Evolutionary conservation across 2,888 invertebrate genomes (phyloP), one percentile per base, ranked within the genome.

Genomic region (Xestoiulus laeticollis): DNA sequence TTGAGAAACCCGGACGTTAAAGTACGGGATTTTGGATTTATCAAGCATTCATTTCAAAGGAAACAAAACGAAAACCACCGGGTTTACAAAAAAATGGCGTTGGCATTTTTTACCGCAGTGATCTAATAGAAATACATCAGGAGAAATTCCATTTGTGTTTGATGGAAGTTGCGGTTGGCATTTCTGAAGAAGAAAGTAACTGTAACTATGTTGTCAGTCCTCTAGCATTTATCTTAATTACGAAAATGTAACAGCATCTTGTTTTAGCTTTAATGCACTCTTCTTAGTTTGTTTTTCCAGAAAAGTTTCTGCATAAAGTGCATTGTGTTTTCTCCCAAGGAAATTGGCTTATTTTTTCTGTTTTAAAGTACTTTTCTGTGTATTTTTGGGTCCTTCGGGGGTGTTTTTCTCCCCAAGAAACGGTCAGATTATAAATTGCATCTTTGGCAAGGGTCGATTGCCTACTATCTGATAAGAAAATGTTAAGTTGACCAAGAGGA

Each of bases 331-430:
- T 32, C 78, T 30, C 78, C 30, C 78, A 78, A 16, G 78, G 78
- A 78, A 68, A 78, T 30, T 32, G 78, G 16, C 30, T 30, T 16
- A 19, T 78, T 78, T 78, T 78, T 78, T 12, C 68, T 30, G 78
- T 78, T 78, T 78, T 32, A 78, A 78, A 78, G 78, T 78, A 78
- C 78, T 78, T 78, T 78, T 78, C 78, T 78, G 26, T 32, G 78
- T 78, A 78, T 78, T 78, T 78, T 78, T 16, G 0, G 38, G 30
- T 30, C 30, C 78, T 26, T 32, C 1, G 78, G 78, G 78, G 30
- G 78, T 78, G 16, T 30, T 78, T 30, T 78, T 78, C 12, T 22
- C 16, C 78, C 22, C 14, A 16, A 16, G 78, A 12, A 78, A 14
- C 26, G 78, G 78, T 32, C 78, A 78, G 30, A 78, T 30, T 30